phyloP scores from a whole-genome alignment of 2,888 invertebrate genomes.

The Ametastegia equiseti region DNA sequence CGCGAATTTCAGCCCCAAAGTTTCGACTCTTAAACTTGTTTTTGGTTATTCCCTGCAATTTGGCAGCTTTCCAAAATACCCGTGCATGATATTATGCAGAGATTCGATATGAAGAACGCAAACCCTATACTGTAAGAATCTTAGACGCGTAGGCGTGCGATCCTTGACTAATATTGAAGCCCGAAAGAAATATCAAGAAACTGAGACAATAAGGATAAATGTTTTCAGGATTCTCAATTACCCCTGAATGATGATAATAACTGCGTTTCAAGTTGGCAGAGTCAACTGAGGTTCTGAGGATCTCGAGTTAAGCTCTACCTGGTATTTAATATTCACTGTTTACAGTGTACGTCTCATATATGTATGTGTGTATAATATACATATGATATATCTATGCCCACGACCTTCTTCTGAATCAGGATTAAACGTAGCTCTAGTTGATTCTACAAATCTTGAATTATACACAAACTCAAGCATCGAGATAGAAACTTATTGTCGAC shows the following conservation, averaged over 20 bases:
- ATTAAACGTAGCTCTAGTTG: background rate
- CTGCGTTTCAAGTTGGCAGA: background rate
- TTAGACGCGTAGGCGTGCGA: background rate
- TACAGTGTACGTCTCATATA: background rate
- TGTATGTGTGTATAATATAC: background rate
- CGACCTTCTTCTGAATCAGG: background rate
- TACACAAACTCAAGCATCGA: background rate
- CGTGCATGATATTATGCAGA: slow-evolving; percentile 27
- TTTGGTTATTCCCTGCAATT: slow-evolving; percentile 32
- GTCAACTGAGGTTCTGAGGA: background rate
- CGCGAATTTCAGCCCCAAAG: background rate
- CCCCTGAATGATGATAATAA: background rate
- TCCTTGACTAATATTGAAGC: background rate
- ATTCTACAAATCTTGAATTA: background rate
- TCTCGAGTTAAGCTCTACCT: background rate
- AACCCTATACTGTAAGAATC: background rate
- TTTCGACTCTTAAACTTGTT: background rate
- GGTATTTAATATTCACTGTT: background rate
- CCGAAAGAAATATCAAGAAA: background rate
- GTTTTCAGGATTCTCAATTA: background rate
- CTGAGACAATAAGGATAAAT: background rate
- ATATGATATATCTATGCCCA: background rate
- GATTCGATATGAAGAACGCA: background rate
- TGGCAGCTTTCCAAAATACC: slow-evolving; percentile 18
- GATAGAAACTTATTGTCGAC: background rate